phyloP scores from a whole-genome alignment of 1,140 invertebrate genomes.

The Adoxophyes honmai region DNA sequence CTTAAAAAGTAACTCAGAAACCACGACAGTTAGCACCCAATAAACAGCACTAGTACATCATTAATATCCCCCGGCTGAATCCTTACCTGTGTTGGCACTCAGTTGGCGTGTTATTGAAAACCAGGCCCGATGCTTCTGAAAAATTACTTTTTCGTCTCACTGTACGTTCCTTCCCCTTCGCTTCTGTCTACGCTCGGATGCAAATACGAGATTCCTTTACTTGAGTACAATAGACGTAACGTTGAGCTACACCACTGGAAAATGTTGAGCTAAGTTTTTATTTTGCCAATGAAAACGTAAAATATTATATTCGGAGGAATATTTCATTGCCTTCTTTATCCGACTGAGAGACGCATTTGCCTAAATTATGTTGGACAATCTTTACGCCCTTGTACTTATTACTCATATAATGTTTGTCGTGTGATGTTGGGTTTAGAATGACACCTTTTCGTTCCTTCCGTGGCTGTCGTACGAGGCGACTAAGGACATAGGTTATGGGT shows the following conservation, averaged over 20 bases:
- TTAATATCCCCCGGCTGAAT: slow-evolving; percentile 19
- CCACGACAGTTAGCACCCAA: neutral
- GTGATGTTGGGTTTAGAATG: too few species aligned
- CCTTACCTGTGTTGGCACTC: slow-evolving; percentile 28
- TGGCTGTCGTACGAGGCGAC: too few species aligned
- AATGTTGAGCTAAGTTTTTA: slow-evolving; percentile 46
- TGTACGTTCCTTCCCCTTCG: slow-evolving; percentile 36
- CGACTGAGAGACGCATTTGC: too few species aligned
- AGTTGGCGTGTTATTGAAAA: slow-evolving; percentile 48
- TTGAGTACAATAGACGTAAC: slow-evolving; percentile 45
- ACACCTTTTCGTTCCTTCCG: too few species aligned
- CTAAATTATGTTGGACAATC: too few species aligned
- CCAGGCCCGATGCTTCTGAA: slow-evolving; percentile 44
- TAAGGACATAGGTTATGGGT: too few species aligned
- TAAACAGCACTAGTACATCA: neutral
- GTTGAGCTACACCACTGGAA: slow-evolving; percentile 36
- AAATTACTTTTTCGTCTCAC: slow-evolving; percentile 51
- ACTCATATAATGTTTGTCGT: too few species aligned
- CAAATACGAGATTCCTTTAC: slow-evolving; percentile 51
- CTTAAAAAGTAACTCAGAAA: too few species aligned
- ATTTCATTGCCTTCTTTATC: neutral
- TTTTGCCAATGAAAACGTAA: slow-evolving; percentile 26
- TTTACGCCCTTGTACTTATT: too few species aligned
- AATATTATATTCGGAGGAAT: slow-evolving; percentile 16
- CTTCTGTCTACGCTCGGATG: slow-evolving; percentile 38